Conservation (phyloP, 2,797 vertebrate species). For the Sebastes nivosus region DNA sequence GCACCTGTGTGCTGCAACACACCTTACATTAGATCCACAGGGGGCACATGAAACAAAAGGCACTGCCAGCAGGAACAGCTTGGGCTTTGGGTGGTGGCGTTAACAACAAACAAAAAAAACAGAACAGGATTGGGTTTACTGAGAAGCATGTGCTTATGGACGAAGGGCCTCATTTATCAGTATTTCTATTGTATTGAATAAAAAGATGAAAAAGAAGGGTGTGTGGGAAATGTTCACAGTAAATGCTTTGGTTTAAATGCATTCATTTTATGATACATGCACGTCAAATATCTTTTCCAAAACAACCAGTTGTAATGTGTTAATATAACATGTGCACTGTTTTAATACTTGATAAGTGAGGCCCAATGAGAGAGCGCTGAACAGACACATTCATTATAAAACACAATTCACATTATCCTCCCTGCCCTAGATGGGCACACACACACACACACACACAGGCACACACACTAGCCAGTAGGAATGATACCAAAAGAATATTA, state of each 20-base stretch:
- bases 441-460: background rate
- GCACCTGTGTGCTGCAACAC: constrained; percentile 66
- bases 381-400: constrained; percentile 38
- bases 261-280: constrained; percentile 22
- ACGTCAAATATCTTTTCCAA: background rate
- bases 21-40: constrained; percentile 39
- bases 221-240: background rate
- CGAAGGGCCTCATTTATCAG: constrained; percentile 40
- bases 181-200: background rate
- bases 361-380: constrained; percentile 18
- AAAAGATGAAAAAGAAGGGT: background rate
- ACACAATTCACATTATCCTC: constrained; percentile 44
- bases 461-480: constrained; percentile 29
- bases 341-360: constrained; percentile 39
- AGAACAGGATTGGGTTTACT: constrained; percentile 2
- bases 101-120: background rate
- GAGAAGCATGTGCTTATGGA: constrained; percentile 59
- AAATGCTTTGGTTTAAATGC: constrained; percentile 36
- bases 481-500: constrained; percentile 50
- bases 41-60: constrained; percentile 78
- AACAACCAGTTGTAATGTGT: constrained; percentile 1
- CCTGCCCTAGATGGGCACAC: constrained; percentile 3
- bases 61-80: constrained; percentile 82
- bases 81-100: constrained; percentile 43
- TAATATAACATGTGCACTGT: constrained; percentile 14